A percentile compares a stretch with the other conserved stretches of the same genome.
Conservation (phyloP, 2,888 invertebrate genomes). For the Scrobipalpa costella region DNA sequence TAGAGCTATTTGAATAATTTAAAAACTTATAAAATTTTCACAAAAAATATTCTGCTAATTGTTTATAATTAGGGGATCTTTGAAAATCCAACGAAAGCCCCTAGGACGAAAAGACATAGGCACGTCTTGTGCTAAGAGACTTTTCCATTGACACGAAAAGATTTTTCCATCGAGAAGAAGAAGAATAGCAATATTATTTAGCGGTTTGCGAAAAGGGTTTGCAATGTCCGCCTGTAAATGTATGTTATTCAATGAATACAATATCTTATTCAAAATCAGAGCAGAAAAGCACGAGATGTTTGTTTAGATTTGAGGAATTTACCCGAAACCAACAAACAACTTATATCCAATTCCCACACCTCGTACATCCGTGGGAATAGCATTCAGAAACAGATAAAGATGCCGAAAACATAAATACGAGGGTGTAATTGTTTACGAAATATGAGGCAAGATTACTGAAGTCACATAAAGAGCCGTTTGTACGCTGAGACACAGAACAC, state of each 20-base stretch:
- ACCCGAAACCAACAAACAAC: constrained; percentile 8
- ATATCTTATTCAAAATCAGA: constrained; percentile 2
- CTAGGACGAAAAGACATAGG: no score
- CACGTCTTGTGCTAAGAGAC: no score
- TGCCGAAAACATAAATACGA: constrained; percentile 26
- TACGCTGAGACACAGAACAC: no score
- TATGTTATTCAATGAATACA: not conserved
- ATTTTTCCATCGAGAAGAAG: no score
- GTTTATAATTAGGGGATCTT: no score
- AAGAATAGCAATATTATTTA: not conserved
- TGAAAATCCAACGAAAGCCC: no score
- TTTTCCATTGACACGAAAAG: no score
- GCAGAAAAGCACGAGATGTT: constrained; percentile 1
- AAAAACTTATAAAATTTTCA: no score
- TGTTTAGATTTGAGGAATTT: constrained; percentile 16
- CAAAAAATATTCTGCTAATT: no score
- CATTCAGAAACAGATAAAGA: constrained; percentile 21
- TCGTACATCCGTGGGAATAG: constrained; percentile 26
- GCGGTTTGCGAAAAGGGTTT: not conserved
- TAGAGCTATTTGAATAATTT: no score
- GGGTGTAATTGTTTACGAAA: constrained; percentile 28
- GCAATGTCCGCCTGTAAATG: not conserved
- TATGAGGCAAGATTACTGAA: constrained; percentile 13
- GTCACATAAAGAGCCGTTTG: not conserved
- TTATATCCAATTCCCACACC: constrained; percentile 23